phyloP scores from a whole-genome alignment of 2,797 vertebrate species.

The Danio choprae region DNA sequence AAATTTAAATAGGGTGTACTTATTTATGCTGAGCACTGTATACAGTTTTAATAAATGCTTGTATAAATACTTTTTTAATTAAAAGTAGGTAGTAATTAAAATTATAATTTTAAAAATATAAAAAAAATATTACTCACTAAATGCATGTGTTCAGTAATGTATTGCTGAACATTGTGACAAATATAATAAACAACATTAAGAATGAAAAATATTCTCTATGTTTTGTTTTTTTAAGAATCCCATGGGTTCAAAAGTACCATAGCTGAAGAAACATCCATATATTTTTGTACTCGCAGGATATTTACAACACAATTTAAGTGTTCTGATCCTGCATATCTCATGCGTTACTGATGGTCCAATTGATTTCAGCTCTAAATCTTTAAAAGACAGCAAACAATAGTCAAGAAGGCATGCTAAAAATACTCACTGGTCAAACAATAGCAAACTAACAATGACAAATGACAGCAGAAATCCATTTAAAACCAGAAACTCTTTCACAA shows the following conservation, averaged over 20 bases:
- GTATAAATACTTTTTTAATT: no score
- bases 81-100: no score
- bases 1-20: no score
- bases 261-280: not conserved
- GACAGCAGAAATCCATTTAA: slow-evolving; percentile 16
- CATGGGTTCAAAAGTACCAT: not conserved
- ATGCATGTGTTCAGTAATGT: no score
- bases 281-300: not conserved
- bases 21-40: no score
- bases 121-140: no score
- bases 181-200: no score
- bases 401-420: not conserved
- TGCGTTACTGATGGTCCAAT: not conserved
- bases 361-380: not conserved
- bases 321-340: not conserved
- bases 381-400: not conserved
- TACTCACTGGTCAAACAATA: not conserved
- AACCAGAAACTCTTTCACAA: not conserved
- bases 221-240: not conserved
- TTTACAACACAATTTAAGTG: not conserved
- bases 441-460: slow-evolving; percentile 5
- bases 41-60: no score
- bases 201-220: no score
- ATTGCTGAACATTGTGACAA: no score
- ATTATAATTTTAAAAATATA: no score